A percentile compares a stretch with the other conserved stretches of the same genome.
phyloP scores from a whole-genome alignment of 2,888 invertebrate species.

The Laothoe populi region DNA sequence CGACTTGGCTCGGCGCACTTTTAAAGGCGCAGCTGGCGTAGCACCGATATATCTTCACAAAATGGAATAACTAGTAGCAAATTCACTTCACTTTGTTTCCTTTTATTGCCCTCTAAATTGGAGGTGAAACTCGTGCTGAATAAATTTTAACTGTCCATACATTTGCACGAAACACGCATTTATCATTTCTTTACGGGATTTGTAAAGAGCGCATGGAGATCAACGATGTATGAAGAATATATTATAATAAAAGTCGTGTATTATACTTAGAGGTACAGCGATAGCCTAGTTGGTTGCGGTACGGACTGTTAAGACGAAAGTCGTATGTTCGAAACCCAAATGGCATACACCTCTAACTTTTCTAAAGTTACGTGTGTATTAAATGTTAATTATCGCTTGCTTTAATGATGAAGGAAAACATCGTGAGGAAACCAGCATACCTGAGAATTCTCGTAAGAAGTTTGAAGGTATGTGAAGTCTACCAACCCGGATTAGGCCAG shows the following conservation, averaged over 20 bases:
- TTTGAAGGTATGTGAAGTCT: too few species aligned
- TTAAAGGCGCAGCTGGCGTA: conserved; percentile 28
- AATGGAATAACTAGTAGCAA: conserved; percentile 37
- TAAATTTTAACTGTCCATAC: conserved; percentile 38
- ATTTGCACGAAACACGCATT: conserved; percentile 7
- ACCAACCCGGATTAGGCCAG: too few species aligned
- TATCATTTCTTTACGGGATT: conserved; percentile 7
- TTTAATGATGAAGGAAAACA: too few species aligned
- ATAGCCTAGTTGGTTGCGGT: too few species aligned
- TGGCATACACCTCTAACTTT: too few species aligned
- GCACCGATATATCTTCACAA: conserved; percentile 36
- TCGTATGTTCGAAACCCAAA: too few species aligned
- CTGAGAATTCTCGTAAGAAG: too few species aligned
- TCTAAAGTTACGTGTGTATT: too few species aligned
- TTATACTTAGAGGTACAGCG: too few species aligned
- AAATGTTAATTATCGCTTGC: too few species aligned
- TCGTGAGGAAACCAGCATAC: too few species aligned
- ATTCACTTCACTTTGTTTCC: conserved; percentile 42
- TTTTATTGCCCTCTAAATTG: conserved; percentile 40
- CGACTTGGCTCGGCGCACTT: conserved; percentile 14
- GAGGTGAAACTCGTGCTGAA: conserved; percentile 39
- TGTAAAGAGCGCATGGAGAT: not conserved
- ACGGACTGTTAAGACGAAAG: too few species aligned
- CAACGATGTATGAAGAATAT: not conserved
- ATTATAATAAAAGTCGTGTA: not conserved